Conservation (phyloP, 2,888 invertebrate species). For the Copidosoma aretas region DNA sequence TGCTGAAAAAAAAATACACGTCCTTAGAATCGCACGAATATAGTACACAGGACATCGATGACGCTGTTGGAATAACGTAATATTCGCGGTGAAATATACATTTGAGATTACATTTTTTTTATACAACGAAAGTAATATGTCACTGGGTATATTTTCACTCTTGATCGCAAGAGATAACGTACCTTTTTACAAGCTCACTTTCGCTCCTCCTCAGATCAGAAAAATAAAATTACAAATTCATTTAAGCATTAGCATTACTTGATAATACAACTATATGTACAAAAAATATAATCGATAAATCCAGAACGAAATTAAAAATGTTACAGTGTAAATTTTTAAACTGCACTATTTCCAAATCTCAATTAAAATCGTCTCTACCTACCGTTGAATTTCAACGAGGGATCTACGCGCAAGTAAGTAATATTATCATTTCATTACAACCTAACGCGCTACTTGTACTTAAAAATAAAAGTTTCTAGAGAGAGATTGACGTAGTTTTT, state of each 20-base stretch:
- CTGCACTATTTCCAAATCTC: conserved; percentile 46
- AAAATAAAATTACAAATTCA: conserved; percentile 44
- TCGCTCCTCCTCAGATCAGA: conserved; percentile 38
- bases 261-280: conserved; percentile 52
- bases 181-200: conserved; percentile 14
- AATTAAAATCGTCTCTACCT: conserved; percentile 52
- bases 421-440: conserved; percentile 13
- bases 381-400: conserved; percentile 38
- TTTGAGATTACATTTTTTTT: conserved; percentile 32
- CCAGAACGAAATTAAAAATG: conserved; percentile 55
- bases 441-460: neutral
- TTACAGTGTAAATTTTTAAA: conserved; percentile 51
- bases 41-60: conserved; percentile 34
- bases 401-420: conserved; percentile 18
- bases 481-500: conserved; percentile 27
- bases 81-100: conserved; percentile 30
- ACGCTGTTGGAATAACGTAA: conserved; percentile 17
- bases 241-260: conserved; percentile 55
- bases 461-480: conserved; percentile 20
- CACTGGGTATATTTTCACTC: conserved; percentile 4
- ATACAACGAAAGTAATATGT: conserved; percentile 10
- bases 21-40: conserved; percentile 26
- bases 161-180: conserved; percentile 15
- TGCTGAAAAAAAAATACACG: conserved; percentile 9
- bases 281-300: conserved; percentile 50